Conservation (phyloP, 2,113 vertebrate genomes). For the Taxidea taxus region DNA sequence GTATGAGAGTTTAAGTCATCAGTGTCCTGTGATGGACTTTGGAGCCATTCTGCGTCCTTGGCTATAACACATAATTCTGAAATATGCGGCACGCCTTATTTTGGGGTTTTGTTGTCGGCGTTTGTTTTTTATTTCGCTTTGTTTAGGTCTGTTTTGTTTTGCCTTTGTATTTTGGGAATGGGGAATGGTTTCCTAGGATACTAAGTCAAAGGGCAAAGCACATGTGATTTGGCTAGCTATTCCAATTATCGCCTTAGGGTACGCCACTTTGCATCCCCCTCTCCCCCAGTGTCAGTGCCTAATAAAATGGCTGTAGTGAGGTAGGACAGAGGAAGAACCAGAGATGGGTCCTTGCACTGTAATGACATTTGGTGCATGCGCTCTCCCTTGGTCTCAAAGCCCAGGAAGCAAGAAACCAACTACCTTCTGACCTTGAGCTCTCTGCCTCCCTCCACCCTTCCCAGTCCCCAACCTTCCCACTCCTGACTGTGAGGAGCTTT, state of each 20-base stretch:
- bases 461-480: accelerated
- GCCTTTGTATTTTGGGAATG: background rate
- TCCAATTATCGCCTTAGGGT: accelerated
- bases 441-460: background rate
- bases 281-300: no score
- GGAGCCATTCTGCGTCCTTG: background rate
- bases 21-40: background rate
- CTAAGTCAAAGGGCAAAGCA: background rate
- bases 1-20: background rate
- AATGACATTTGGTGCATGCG: accelerated
- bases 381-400: background rate
- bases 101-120: background rate
- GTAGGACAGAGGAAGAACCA: no score
- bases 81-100: no score
- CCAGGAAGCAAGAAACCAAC: background rate
- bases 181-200: background rate
- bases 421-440: background rate
- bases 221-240: background rate
- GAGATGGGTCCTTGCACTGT: background rate
- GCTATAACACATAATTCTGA: background rate
- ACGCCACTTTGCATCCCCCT: background rate
- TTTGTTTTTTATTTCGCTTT: background rate
- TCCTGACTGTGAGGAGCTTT: accelerated
- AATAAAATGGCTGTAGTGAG: accelerated
- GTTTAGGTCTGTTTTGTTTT: background rate